Evolutionary conservation across 2,113 vertebrate genomes (phyloP), one percentile per base, ranked within the genome.

Genomic region (Takifugu flavidus): DNA sequence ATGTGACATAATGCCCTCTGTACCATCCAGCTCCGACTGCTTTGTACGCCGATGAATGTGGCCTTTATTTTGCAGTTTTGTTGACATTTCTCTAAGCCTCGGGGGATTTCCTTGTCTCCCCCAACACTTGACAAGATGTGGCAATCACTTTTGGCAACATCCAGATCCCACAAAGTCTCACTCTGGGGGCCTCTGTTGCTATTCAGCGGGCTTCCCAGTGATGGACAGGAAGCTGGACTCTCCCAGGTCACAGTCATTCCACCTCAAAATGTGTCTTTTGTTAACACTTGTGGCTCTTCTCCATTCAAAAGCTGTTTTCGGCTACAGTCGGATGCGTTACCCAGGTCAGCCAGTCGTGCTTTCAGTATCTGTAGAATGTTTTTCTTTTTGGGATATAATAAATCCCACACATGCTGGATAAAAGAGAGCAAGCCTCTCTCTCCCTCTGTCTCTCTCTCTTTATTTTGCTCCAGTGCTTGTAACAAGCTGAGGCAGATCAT

Each of bases 401-500:
- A 87, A 88, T 82, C 52, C 52, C 52, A 13, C 64, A 64, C 65
- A 82, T 82, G 82, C 73, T 87, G 82, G 88, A 89, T 87, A 80
- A 80, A 69, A 78, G 85, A 82, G 86, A 87, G 70, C 88, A 87
- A 86, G 71, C 51, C 62, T 59, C 59, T 47, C 45, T 53, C 46
- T 70, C 20, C 10, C 20, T 49, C 4, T 25, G 6, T 13, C 6
- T 61, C 52, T 56, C 58, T 52, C 58, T 59, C 64, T 49, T 39
- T 49, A 46, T 78, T 89, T 88, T 77, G 71, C 77, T 69, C 61
- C 70, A 66, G 44, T 76, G 68, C 77, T 83, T 82, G 81, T 83
- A 89, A 90, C 90, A 92, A 90, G 90, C 90, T 55, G 80, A 86
- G 90, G 79, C 87, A 91, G 83, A 89, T 90, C 83, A 72, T 83